These are phyloP conservation scores for Tenodera sinensis DNA, from an alignment of 2,888 invertebrate genomes.

Conservation along the genomic window DNA sequence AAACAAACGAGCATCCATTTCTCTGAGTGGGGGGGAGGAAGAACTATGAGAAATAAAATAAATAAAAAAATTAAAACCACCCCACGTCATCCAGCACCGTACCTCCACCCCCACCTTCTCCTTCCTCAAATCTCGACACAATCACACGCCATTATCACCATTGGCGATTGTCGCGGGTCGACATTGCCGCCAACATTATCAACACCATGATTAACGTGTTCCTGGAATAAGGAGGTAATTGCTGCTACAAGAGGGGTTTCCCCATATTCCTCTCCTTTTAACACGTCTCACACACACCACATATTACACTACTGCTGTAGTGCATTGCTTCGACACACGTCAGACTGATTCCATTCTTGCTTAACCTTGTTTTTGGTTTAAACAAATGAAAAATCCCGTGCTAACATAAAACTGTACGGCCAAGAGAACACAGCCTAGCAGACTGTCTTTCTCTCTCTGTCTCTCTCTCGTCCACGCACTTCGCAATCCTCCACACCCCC, in stretches of 20 bases:
- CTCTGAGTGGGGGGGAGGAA: not conserved
- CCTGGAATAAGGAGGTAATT: not conserved
- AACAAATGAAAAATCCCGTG: not conserved
- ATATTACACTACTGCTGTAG: not conserved
- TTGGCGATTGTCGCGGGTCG: not conserved
- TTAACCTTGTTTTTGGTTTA: not conserved
- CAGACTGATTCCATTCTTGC: not conserved
- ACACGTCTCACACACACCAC: not conserved
- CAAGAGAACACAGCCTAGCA: not conserved
- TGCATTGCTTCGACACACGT: not conserved
- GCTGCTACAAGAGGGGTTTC: not conserved
- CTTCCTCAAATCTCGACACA: not conserved
- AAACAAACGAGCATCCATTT: not conserved
- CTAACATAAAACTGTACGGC: not conserved
- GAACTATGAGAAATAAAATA: not conserved
- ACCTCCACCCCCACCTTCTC: not conserved
- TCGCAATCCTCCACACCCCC: conserved; percentile 7
- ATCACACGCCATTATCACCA: not conserved
- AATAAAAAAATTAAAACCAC: not conserved
- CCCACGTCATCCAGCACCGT: not conserved
- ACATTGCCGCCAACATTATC: not conserved
- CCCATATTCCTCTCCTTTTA: not conserved
- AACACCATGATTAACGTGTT: not conserved
- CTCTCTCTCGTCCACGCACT: conserved; percentile 8
- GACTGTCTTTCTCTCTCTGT: not conserved